Conservation (phyloP, 2,797 vertebrate species). For the Parauchenoglanis punctatus region DNA sequence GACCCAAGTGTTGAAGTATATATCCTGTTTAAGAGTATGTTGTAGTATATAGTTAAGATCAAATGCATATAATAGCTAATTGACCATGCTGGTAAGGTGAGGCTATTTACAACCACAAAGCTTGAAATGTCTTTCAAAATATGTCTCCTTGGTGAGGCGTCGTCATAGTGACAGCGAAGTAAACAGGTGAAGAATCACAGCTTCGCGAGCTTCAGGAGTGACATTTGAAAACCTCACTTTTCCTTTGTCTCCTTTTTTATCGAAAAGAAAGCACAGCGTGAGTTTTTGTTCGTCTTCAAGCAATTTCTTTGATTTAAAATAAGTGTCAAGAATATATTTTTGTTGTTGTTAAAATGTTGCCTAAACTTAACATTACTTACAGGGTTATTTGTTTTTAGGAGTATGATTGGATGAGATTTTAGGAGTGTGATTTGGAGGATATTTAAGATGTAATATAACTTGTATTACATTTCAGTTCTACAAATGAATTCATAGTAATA, state of each 20-base stretch:
- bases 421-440: too few relatives aligned
- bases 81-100: too few relatives aligned
- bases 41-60: background rate
- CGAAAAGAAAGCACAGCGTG: background rate
- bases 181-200: slow-evolving; percentile 65
- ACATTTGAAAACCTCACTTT: background rate
- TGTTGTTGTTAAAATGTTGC: too few relatives aligned
- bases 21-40: too few relatives aligned
- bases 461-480: background rate
- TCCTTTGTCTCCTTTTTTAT: background rate
- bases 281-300: background rate
- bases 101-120: slow-evolving; percentile 8
- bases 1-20: background rate
- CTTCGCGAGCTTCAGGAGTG: slow-evolving; percentile 20
- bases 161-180: slow-evolving; percentile 68
- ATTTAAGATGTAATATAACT: background rate
- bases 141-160: slow-evolving; percentile 66
- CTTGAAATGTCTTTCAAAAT: slow-evolving; percentile 35
- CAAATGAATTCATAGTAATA: too few relatives aligned
- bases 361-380: background rate
- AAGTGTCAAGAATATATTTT: too few relatives aligned
- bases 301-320: background rate
- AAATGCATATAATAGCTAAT: background rate
- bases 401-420: background rate
- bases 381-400: background rate